These are phyloP conservation scores for Columba livia DNA, from an alignment of 2,113 vertebrate genomes.

Conservation along the genomic window DNA sequence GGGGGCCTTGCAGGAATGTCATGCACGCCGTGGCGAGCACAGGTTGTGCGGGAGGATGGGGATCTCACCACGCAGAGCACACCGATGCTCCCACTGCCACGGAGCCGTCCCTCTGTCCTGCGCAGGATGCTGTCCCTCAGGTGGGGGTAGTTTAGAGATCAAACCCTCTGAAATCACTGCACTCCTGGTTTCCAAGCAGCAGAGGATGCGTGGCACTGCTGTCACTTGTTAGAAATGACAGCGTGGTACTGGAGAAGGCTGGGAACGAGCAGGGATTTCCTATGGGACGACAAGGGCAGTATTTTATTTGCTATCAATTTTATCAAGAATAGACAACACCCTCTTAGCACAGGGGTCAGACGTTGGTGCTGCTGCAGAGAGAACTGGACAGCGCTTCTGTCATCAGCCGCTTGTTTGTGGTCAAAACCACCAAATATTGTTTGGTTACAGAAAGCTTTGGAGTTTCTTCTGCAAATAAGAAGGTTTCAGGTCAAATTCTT, in stretches of 20 bases:
- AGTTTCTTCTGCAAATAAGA: not conserved
- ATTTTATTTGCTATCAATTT: not conserved
- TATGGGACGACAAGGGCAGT: not conserved
- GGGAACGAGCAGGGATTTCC: not conserved
- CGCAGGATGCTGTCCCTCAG: not conserved
- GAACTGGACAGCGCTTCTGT: not conserved
- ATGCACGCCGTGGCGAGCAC: fast-evolving
- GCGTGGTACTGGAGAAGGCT: not conserved
- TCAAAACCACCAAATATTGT: not conserved
- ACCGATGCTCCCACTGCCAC: not conserved
- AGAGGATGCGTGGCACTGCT: not conserved
- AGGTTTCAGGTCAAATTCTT: constrained; percentile 25
- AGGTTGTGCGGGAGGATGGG: not conserved
- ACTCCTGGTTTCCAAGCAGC: not conserved
- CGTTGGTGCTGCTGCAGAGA: not conserved
- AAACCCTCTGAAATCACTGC: not conserved
- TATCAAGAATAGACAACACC: not conserved
- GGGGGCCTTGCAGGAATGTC: too few species aligned
- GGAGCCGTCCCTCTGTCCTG: not conserved
- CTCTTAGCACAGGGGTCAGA: not conserved
- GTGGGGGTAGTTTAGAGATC: not conserved
- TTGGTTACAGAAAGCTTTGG: not conserved
- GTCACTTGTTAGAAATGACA: not conserved
- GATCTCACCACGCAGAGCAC: fast-evolving
- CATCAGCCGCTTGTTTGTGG: not conserved